Evolutionary conservation across 2,888 invertebrate species (phyloP).

Genomic region (Hydraecia micacea): DNA sequence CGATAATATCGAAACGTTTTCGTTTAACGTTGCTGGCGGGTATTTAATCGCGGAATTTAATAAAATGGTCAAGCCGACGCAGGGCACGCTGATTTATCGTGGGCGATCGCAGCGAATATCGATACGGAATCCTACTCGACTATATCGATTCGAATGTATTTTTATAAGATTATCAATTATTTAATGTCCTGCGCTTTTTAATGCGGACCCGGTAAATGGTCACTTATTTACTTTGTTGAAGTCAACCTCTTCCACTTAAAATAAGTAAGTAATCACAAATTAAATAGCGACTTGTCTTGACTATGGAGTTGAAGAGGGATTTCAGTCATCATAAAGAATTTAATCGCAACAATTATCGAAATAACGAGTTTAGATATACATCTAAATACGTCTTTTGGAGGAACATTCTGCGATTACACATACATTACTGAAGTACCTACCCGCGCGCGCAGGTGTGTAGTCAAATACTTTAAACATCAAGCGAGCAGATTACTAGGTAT

Average conservation of each 20-base stretch:
- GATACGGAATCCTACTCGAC: slow-evolving; percentile 64
- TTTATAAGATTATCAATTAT: slow-evolving; percentile 62
- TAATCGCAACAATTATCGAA: slow-evolving; percentile 54
- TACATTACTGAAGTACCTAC: slow-evolving; percentile 36
- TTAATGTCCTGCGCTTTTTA: slow-evolving; percentile 36
- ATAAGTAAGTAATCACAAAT: slow-evolving; percentile 19
- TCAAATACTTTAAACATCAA: slow-evolving; percentile 42
- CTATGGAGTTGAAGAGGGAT: slow-evolving; percentile 31
- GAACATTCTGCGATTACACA: slow-evolving; percentile 39
- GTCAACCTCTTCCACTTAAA: slow-evolving; percentile 14
- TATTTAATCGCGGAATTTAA: slow-evolving; percentile 86
- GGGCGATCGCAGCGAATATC: slow-evolving; percentile 61
- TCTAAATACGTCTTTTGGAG: slow-evolving; percentile 53
- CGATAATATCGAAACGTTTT: slow-evolving; percentile 85
- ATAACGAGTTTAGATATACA: slow-evolving; percentile 60
- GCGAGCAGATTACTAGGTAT: neutral
- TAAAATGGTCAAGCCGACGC: slow-evolving; percentile 79
- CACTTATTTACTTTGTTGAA: slow-evolving; percentile 36
- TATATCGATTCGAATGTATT: slow-evolving; percentile 65
- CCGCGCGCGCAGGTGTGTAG: slow-evolving; percentile 38
- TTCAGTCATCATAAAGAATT: slow-evolving; percentile 50
- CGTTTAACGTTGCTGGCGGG: slow-evolving; percentile 79
- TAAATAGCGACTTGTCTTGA: slow-evolving; percentile 24
- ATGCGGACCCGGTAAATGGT: slow-evolving; percentile 11
- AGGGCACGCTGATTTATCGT: slow-evolving; percentile 79